Evolutionary conservation across 1,140 invertebrate genomes (phyloP), one percentile per base, ranked within the genome.

Genomic region (Hyposmocoma kahamanoa): DNA sequence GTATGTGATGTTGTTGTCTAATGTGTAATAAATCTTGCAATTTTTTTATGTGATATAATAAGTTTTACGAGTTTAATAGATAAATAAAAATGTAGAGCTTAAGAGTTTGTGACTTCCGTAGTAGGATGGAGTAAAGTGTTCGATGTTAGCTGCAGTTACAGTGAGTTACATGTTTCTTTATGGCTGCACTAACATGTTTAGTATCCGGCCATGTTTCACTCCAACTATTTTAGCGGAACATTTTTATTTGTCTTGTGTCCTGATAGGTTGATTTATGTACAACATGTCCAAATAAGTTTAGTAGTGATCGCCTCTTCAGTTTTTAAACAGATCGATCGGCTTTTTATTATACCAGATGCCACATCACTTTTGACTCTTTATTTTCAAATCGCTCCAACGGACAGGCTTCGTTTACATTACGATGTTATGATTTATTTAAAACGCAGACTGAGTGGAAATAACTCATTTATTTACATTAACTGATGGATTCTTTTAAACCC

Each of bases 231-330:
- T 53, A 62, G 39, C 38, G 54, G 59, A 57, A 68, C 56, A 68
- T 55, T 68, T 69, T 62, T 63, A 65, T 65, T 65, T 50, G 58
- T 55, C 22, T 41, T 58, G 53, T 59, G 45, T 49, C 51, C 50
- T 54, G 56, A 59, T 60, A 68, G 62, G 56, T 53, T 60, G 62
- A 68, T 65, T 59, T 65, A 56, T 17, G 32, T 6, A 36, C 13
- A 36, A 36, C 15, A 17, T n/a, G n/a, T n/a, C n/a, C n/a, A 57
- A 65, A 62, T 62, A 38, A 52, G 46, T 59, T 59, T 51, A 42
- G 47, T 61, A 39, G 50, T 53, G 53, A 47, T 49, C 52, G 42
- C 20, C 21, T 47, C 36, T 38, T 20, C 24, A 56, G 53, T 22
- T n/a, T 55, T 64, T 46, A 59, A 63, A 59, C 43, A 52, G 45